Evolutionary conservation across 1,140 invertebrate species (phyloP).

Genomic region (Theocolax elegans): DNA sequence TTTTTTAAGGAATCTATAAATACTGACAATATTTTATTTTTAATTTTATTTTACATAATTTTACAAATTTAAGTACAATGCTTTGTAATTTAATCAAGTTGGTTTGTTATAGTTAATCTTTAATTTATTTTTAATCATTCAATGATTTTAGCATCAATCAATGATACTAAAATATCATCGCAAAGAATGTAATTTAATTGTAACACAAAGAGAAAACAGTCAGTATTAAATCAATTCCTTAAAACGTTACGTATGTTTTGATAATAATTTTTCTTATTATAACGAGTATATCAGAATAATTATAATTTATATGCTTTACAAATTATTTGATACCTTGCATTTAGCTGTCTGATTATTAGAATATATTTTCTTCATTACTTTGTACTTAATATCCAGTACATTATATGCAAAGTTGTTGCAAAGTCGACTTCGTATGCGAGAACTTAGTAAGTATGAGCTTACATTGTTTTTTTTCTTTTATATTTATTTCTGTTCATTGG

Average conservation of each 20-base stretch:
- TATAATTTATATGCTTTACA: slow-evolving; percentile 12
- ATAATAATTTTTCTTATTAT: slow-evolving; percentile 19
- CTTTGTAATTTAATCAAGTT: too few relatives aligned
- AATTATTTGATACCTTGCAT: slow-evolving; percentile 27
- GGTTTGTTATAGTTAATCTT: too few relatives aligned
- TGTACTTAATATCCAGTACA: too few relatives aligned
- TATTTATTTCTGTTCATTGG: slow-evolving; percentile 3
- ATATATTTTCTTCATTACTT: slow-evolving; percentile 28
- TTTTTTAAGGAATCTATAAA: slow-evolving; percentile 3
- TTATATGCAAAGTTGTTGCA: not conserved
- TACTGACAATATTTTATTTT: not conserved
- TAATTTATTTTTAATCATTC: too few relatives aligned
- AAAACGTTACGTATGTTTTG: slow-evolving; percentile 11
- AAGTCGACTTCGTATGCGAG: slow-evolving; percentile 2
- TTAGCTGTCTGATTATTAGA: not conserved
- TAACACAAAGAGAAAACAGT: not conserved
- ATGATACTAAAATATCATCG: too few relatives aligned
- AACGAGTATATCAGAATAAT: slow-evolving; percentile 28
- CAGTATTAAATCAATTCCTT: not conserved
- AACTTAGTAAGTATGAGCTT: not conserved
- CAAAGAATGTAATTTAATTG: too few relatives aligned
- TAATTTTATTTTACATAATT: not conserved
- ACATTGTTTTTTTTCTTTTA: slow-evolving; percentile 14
- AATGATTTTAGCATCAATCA: too few relatives aligned
- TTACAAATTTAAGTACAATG: not conserved